These are phyloP conservation scores for Melozone crissalis DNA, from an alignment of 2,113 vertebrate species.

Conservation along the genomic window DNA sequence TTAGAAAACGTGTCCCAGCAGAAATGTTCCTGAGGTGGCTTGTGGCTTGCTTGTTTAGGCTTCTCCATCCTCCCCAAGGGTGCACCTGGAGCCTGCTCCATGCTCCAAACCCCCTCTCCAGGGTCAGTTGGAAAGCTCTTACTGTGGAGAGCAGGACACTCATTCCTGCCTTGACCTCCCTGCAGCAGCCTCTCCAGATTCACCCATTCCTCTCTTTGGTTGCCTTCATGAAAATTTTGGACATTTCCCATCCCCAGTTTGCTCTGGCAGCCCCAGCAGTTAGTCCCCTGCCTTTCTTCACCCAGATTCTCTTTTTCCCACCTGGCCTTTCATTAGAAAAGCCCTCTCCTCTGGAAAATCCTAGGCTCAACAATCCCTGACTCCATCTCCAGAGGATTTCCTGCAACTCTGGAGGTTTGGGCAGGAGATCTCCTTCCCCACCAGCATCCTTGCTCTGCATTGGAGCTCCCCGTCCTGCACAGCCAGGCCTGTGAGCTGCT, in stretches of 20 bases:
- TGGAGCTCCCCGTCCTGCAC: neutral
- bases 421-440: neutral
- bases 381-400: neutral
- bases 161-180: neutral
- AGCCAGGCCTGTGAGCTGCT: neutral
- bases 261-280: neutral
- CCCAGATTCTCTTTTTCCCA: neutral
- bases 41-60: neutral
- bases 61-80: neutral
- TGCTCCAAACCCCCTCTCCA: neutral
- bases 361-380: neutral
- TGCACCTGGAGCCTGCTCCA: neutral
- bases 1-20: neutral
- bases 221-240: neutral
- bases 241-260: neutral
- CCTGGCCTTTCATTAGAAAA: neutral
- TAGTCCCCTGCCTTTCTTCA: neutral
- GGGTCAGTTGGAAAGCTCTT: neutral
- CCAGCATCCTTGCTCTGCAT: neutral
- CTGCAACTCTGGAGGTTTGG: neutral
- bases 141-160: neutral
- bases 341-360: neutral
- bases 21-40: neutral
- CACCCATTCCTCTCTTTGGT: neutral
- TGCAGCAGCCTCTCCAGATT: neutral